Evolutionary conservation across 2,113 vertebrate genomes (phyloP).

Genomic region (Hypomesus transpacificus): DNA sequence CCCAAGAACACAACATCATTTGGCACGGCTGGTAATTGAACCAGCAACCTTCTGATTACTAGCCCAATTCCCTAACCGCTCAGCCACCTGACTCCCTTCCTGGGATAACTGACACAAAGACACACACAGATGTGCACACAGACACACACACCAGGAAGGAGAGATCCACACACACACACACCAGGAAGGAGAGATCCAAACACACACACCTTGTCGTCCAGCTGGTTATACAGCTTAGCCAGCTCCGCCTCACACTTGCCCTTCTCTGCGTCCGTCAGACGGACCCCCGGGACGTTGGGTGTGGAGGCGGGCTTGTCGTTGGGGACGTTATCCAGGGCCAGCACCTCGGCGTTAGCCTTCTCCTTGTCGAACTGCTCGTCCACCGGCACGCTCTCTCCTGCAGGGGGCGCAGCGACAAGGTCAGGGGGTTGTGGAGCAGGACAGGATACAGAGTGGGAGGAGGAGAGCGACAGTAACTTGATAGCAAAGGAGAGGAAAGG

Average conservation of each 20-base stretch:
- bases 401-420: conserved; percentile 16
- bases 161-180: not conserved
- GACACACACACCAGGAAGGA: not conserved
- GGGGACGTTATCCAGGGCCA: conserved; percentile 84
- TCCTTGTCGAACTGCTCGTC: conserved; percentile 97
- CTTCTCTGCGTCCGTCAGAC: conserved; percentile 89
- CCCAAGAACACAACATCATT: too few relatives aligned
- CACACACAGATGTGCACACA: conserved; percentile 5
- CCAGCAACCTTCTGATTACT: too few relatives aligned
- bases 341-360: conserved; percentile 88
- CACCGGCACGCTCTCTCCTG: conserved; percentile 89
- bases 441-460: not conserved
- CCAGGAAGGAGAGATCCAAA: not conserved
- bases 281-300: conserved; percentile 81
- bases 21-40: too few relatives aligned
- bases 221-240: conserved; percentile 89
- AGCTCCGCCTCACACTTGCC: conserved; percentile 92
- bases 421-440: not conserved
- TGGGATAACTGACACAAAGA: not conserved
- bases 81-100: too few relatives aligned
- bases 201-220: conserved; percentile 81
- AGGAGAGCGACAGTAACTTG: too few relatives aligned
- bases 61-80: too few relatives aligned
- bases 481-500: too few relatives aligned
- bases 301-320: conserved; percentile 85